Evolutionary conservation across 2,888 invertebrate genomes (phyloP), one percentile per base, ranked within the genome.

Genomic region (Mythimna loreyi): DNA sequence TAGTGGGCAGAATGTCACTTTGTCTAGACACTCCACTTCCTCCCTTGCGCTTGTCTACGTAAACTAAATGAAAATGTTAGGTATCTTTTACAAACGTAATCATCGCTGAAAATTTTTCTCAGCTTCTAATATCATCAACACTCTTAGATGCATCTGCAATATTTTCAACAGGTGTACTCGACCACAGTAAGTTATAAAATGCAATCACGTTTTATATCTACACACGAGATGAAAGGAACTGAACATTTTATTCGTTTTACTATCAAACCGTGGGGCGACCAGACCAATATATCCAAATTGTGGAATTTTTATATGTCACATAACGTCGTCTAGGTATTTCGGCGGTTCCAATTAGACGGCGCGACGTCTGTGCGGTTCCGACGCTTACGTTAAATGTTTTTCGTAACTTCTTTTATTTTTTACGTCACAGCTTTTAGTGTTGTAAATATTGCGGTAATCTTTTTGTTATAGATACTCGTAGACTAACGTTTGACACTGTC

Each of bases 241-340:
- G 40, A 67, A 57, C 56, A 71, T 83, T 73, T 72, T 30, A 72
- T 81, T 67, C 67, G 64, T 72, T 77, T 80, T 76, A 84, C 76
- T 79, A 78, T 68, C 45, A 58, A 72, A 62, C 53, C 49, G 75
- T 74, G 66, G 72, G 58, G 69, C 76, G 77, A 74, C 84, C 72
- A 80, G 77, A 81, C 83, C 83, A 75, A 89, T 92, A 89, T 91
- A 91, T 91, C 85, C 72, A 75, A 84, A 83, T 84, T 85, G 88
- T 85, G 90, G 91, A 90, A 92, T 91, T 90, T 92, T 91, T 92
- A 92, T 91, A 86, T 91, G 92, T 90, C 92, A 91, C 89, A 89
- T 91, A 87, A 92, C 75, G 92, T 91, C 89, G 91, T 87, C 90
- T 90, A 90, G 90, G 90, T 87, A 92, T 93, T 89, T 91, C 85